Evolutionary conservation across 2,888 invertebrate species (phyloP).

Genomic region (Priocnemis perturbator): DNA sequence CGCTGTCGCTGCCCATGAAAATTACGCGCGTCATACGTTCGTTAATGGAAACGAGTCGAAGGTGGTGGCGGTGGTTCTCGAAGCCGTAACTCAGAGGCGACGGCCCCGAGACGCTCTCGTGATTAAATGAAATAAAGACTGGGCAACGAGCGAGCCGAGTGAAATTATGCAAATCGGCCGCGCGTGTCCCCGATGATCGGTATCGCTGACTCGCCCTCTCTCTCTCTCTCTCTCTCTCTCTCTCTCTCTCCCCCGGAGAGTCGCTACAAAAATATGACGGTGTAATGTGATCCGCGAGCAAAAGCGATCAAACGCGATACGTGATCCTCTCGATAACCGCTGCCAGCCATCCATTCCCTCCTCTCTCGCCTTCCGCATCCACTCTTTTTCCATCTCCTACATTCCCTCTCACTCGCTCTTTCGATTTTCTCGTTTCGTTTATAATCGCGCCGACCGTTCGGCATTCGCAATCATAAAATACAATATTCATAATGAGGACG

Average conservation of each 20-base stretch:
- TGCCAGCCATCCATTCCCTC: not conserved
- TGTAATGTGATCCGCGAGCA: not conserved
- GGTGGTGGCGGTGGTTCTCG: too few species aligned
- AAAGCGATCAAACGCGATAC: slow-evolving; percentile 21
- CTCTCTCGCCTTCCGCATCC: too few species aligned
- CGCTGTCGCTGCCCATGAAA: too few species aligned
- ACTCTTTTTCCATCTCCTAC: too few species aligned
- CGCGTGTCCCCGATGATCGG: slow-evolving; percentile 25
- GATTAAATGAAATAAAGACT: too few species aligned
- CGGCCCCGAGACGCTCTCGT: too few species aligned
- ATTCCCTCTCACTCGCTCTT: too few species aligned
- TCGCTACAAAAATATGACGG: slow-evolving; percentile 26
- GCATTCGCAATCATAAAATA: slow-evolving; percentile 57
- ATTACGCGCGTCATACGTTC: too few species aligned
- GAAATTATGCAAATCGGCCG: slow-evolving; percentile 34
- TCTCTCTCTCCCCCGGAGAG: not conserved
- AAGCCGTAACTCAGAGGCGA: too few species aligned
- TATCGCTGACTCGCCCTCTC: slow-evolving; percentile 6
- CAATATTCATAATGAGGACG: slow-evolving; percentile 64
- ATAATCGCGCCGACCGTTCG: not conserved
- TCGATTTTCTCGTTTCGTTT: too few species aligned
- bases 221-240: too few species aligned
- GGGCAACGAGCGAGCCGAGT: not conserved
- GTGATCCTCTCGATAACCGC: slow-evolving; percentile 17
- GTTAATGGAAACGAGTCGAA: too few species aligned